Conservation (phyloP, 2,113 vertebrate species). For the Pterophyllum scalare region DNA sequence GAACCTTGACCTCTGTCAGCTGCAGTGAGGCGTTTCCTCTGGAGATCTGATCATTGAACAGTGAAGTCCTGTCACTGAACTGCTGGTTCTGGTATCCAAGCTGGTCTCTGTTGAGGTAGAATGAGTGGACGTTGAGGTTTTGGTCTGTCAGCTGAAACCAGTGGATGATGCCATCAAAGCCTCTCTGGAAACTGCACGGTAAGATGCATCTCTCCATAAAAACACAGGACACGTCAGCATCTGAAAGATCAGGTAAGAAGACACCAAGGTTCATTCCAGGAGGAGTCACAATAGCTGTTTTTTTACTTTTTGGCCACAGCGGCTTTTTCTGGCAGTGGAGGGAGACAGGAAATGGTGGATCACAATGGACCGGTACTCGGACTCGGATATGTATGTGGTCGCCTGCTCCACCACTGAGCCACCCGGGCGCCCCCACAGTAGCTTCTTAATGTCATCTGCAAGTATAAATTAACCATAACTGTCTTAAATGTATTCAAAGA, state of each 20-base stretch:
- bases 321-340: no score
- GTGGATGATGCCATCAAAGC: slow-evolving; percentile 67
- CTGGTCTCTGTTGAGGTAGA: slow-evolving; percentile 18
- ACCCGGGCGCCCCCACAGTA: neutral
- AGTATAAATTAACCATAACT: neutral
- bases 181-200: slow-evolving; percentile 69
- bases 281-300: no score
- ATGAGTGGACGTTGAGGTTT: slow-evolving; percentile 59
- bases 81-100: no score
- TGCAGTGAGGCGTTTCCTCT: no score
- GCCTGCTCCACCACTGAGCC: no score
- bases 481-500: neutral
- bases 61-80: no score
- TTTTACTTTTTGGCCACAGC: no score
- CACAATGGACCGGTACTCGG: no score
- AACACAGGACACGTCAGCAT: neutral
- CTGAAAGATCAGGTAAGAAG: neutral
- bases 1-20: no score
- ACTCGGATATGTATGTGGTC: no score
- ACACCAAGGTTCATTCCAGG: neutral
- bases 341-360: no score
- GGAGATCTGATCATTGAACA: no score
- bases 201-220: slow-evolving; percentile 61
- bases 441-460: neutral
- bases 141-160: slow-evolving; percentile 61